Conservation (phyloP, 2,113 vertebrate species). For the Semnopithecus entellus region DNA sequence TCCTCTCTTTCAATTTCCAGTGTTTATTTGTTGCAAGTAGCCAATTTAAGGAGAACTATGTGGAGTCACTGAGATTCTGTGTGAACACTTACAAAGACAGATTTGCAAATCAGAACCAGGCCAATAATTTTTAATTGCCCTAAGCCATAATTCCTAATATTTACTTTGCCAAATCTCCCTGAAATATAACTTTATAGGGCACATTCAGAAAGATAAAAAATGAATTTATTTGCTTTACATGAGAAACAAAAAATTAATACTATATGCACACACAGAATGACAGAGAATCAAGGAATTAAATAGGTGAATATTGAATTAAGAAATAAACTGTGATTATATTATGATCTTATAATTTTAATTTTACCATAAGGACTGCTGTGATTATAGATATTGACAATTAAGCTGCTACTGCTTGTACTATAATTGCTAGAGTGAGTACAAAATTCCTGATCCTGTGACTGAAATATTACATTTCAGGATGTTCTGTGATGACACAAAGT, state of each 20-base stretch:
- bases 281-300: neutral
- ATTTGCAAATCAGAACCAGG: slow-evolving; percentile 52
- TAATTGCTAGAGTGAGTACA: neutral
- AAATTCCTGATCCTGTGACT: neutral
- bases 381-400: neutral
- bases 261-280: neutral
- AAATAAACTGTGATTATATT: neutral
- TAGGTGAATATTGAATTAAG: neutral
- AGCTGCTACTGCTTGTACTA: neutral
- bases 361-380: neutral
- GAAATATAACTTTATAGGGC: slow-evolving; percentile 17
- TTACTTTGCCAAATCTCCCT: neutral
- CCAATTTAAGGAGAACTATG: slow-evolving; percentile 41
- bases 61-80: neutral
- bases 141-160: neutral
- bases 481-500: neutral
- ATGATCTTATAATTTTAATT: neutral
- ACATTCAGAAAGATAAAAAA: slow-evolving; percentile 20
- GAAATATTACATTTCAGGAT: neutral
- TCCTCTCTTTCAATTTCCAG: slow-evolving; percentile 48
- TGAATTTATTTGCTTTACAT: neutral
- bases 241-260: neutral
- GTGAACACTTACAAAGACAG: slow-evolving; percentile 50
- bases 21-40: slow-evolving; percentile 57
- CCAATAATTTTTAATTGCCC: slow-evolving; percentile 52